A percentile compares a stretch with the other conserved stretches of the same genome.
phyloP scores from a whole-genome alignment of 2,888 invertebrate species.

The Trypoxylon attenuatum region DNA sequence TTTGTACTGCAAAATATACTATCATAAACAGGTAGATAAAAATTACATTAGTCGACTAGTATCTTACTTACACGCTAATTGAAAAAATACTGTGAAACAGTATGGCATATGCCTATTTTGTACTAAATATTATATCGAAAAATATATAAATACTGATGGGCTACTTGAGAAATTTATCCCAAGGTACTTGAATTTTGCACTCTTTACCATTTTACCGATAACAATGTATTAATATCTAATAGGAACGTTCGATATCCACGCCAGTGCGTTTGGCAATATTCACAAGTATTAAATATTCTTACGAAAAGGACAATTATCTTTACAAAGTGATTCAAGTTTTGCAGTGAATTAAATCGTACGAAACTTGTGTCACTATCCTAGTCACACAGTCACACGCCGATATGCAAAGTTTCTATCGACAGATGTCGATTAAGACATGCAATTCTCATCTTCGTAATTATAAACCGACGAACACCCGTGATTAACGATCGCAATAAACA shows the following conservation, averaged over 20 bases:
- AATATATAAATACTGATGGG: neutral
- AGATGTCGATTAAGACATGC: no score
- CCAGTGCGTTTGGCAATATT: no score
- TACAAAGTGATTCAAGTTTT: no score
- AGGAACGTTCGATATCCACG: slow-evolving; percentile 21
- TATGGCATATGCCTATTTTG: neutral
- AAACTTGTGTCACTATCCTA: no score
- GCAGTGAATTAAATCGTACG: no score
- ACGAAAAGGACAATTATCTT: neutral
- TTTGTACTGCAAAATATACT: slow-evolving; percentile 4
- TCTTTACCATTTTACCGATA: slow-evolving; percentile 14
- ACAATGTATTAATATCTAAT: slow-evolving; percentile 16
- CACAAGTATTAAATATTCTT: no score
- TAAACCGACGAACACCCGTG: no score
- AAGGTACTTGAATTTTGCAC: neutral
- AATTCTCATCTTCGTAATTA: no score
- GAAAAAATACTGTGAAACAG: slow-evolving; percentile 15
- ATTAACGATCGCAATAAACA: no score
- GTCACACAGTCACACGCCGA: no score
- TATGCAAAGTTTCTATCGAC: no score
- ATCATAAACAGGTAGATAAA: slow-evolving; percentile 5
- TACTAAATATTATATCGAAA: neutral
- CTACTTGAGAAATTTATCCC: no score
- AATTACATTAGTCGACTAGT: slow-evolving; percentile 22
- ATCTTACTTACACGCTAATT: slow-evolving; percentile 12